These are phyloP conservation scores for Holacanthella duospinosa DNA, from an alignment of 2,888 invertebrate genomes.

Conservation along the genomic window DNA sequence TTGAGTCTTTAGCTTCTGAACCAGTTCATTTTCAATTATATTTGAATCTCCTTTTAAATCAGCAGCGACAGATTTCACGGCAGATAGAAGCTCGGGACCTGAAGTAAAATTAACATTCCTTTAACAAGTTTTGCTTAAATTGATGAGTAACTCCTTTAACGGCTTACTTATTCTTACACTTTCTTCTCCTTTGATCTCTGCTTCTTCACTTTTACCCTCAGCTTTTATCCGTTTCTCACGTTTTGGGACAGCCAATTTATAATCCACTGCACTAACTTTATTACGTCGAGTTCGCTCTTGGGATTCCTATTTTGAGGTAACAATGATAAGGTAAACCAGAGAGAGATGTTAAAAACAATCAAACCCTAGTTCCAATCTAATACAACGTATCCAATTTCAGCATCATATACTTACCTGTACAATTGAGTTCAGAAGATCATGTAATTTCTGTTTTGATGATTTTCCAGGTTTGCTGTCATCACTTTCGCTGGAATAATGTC, in stretches of 20 bases:
- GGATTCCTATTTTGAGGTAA: neutral
- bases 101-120: neutral
- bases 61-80: conserved; percentile 62
- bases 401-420: conserved; percentile 13
- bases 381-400: neutral
- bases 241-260: neutral
- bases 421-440: conserved; percentile 17
- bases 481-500: neutral
- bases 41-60: conserved; percentile 56
- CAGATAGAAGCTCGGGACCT: conserved; percentile 40
- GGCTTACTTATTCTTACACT: no score
- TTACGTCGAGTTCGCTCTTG: neutral
- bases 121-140: neutral
- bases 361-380: conserved; percentile 2
- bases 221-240: neutral
- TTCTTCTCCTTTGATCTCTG: neutral
- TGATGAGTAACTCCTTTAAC: no score
- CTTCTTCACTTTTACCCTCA: neutral
- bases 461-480: conserved; percentile 1
- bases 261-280: neutral
- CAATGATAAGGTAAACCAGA: neutral
- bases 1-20: conserved; percentile 50
- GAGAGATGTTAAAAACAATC: neutral
- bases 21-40: conserved; percentile 61
- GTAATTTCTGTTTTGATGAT: conserved; percentile 15